Percentiles rank a stretch among this genome's conserved stretches.
Conservation (phyloP, 2,113 vertebrate species). For the Marmota flaviventris region DNA sequence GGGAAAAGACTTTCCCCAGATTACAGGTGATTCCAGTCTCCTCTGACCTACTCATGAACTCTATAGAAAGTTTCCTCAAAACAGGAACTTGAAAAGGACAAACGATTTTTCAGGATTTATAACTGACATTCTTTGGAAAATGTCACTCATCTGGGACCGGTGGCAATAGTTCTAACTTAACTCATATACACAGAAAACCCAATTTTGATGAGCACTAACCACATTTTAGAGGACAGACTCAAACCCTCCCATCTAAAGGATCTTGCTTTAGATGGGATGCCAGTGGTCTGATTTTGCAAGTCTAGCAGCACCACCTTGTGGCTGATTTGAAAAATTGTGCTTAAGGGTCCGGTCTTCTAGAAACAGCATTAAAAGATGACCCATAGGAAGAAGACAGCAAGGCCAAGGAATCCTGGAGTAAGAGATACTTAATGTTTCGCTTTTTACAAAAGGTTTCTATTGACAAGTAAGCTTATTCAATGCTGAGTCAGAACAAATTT, state of each 20-base stretch:
- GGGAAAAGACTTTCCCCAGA: background rate
- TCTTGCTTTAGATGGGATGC: fast-evolving
- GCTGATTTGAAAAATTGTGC: background rate
- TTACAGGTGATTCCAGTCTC: background rate
- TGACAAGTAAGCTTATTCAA: background rate
- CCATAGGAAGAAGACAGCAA: too few species aligned
- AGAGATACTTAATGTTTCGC: background rate
- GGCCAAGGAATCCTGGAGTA: background rate
- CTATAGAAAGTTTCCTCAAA: background rate
- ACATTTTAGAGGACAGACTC: background rate
- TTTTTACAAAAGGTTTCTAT: background rate
- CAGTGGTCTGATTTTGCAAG: background rate
- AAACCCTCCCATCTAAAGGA: fast-evolving
- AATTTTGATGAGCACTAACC: background rate
- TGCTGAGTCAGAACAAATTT: background rate
- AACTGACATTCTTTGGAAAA: background rate
- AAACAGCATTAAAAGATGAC: background rate
- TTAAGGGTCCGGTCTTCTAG: background rate
- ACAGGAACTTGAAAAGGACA: background rate
- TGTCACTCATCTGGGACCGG: background rate
- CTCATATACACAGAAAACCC: background rate
- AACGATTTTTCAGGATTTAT: background rate
- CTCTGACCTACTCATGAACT: background rate
- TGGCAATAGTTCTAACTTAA: background rate
- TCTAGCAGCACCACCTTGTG: conserved; percentile 63